phyloP scores from a whole-genome alignment of 2,888 invertebrate species.

The Ormia ochracea region DNA sequence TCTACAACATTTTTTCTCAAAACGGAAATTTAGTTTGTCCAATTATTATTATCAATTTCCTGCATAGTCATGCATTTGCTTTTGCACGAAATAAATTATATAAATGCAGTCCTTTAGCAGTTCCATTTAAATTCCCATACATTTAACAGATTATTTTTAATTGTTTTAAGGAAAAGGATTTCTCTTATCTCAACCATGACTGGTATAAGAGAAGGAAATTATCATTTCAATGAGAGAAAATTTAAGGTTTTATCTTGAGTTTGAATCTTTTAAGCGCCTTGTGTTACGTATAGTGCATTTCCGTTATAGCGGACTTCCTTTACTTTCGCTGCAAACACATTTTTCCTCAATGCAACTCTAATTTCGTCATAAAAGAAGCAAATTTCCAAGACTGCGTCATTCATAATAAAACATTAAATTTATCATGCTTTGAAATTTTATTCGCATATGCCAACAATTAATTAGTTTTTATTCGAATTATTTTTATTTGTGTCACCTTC shows the following conservation, averaged over 20 bases:
- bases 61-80: constrained; percentile 46
- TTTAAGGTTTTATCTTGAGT: not conserved
- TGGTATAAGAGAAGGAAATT: not conserved
- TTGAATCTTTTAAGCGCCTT: not conserved
- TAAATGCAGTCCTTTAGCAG: constrained; percentile 20
- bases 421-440: no score
- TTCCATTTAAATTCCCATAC: constrained; percentile 20
- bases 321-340: no score
- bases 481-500: no score
- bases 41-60: constrained; percentile 42
- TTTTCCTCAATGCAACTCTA: no score
- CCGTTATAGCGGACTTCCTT: no score
- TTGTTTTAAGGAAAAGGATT: constrained; percentile 9
- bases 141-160: constrained; percentile 19
- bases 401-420: no score
- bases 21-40: constrained; percentile 41
- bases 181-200: constrained; percentile 23
- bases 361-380: no score
- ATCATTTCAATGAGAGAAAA: constrained; percentile 4
- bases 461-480: no score
- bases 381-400: no score
- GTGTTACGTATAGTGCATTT: not conserved
- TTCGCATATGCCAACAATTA: no score
- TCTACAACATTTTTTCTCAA: not conserved
- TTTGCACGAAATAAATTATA: not conserved